Conservation (phyloP, 2,797 vertebrate species). For the Lepus oiostolus region DNA sequence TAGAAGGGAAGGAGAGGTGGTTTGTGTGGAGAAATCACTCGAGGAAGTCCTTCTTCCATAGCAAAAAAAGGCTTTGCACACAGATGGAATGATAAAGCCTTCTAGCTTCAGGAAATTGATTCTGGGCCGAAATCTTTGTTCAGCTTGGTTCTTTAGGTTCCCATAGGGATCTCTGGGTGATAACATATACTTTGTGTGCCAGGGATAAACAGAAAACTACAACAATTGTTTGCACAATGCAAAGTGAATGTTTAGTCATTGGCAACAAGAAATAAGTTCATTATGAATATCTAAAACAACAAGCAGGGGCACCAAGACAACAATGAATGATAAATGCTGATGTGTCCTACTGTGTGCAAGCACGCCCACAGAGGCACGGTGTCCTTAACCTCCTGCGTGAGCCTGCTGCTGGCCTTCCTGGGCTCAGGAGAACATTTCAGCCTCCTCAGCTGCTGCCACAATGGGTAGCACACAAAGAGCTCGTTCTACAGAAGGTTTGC, state of each 20-base stretch:
- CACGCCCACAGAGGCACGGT: fast-evolving
- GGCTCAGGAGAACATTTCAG: neutral
- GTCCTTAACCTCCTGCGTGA: fast-evolving
- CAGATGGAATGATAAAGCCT: neutral
- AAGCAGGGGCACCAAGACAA: neutral
- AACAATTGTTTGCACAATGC: neutral
- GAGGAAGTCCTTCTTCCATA: neutral
- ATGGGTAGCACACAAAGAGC: neutral
- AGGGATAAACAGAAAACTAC: neutral
- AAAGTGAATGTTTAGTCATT: slow-evolving; percentile 18
- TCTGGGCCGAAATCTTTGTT: slow-evolving; percentile 42
- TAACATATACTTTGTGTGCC: neutral
- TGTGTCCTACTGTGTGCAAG: too few relatives aligned
- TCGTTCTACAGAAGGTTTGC: neutral
- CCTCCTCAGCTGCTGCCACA: neutral
- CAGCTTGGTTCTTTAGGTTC: neutral
- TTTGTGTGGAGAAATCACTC: neutral
- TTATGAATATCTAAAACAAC: neutral
- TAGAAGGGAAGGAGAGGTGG: neutral
- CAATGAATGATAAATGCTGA: neutral
- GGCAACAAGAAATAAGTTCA: neutral
- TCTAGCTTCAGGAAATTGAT: neutral
- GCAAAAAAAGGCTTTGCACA: neutral
- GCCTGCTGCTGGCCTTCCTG: too few relatives aligned
- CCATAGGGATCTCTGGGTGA: neutral